Conservation (phyloP, 2,888 invertebrate genomes). For the Tuberolachnus salignus region DNA sequence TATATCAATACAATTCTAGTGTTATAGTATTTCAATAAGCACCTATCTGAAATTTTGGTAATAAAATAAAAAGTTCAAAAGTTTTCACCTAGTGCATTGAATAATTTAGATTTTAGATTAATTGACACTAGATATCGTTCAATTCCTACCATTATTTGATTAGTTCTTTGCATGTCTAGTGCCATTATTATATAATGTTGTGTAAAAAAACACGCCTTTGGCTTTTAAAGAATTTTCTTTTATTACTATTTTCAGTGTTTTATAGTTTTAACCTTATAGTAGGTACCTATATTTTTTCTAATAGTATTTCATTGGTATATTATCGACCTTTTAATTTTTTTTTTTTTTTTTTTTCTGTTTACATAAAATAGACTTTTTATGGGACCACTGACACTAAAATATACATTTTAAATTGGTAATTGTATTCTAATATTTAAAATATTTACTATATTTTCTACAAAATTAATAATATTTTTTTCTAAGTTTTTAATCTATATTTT, state of each 20-base stretch:
- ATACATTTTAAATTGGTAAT: too few relatives aligned
- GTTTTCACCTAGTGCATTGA: conserved; percentile 9
- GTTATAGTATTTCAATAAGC: conserved; percentile 7
- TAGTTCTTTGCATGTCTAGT: conserved; percentile 56
- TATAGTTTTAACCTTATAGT: conserved; percentile 16
- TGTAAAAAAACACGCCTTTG: conserved; percentile 47
- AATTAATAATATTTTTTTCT: too few relatives aligned
- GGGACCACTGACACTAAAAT: too few relatives aligned
- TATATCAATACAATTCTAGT: neutral
- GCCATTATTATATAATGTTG: conserved; percentile 47
- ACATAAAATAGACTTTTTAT: too few relatives aligned
- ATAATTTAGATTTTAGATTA: conserved; percentile 26
- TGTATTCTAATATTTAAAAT: too few relatives aligned
- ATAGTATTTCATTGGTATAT: neutral
- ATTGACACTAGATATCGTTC: conserved; percentile 39
- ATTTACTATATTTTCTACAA: too few relatives aligned
- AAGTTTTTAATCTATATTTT: too few relatives aligned
- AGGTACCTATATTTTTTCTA: neutral
- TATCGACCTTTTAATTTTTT: neutral
- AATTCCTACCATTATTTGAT: conserved; percentile 53
- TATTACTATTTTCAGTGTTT: conserved; percentile 44
- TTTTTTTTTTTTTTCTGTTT: too few relatives aligned
- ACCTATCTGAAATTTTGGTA: neutral
- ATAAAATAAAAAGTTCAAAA: conserved; percentile 26
- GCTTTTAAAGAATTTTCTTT: conserved; percentile 44